These are phyloP conservation scores for Nanorana parkeri DNA, from an alignment of 2,113 vertebrate species.

Conservation along the genomic window DNA sequence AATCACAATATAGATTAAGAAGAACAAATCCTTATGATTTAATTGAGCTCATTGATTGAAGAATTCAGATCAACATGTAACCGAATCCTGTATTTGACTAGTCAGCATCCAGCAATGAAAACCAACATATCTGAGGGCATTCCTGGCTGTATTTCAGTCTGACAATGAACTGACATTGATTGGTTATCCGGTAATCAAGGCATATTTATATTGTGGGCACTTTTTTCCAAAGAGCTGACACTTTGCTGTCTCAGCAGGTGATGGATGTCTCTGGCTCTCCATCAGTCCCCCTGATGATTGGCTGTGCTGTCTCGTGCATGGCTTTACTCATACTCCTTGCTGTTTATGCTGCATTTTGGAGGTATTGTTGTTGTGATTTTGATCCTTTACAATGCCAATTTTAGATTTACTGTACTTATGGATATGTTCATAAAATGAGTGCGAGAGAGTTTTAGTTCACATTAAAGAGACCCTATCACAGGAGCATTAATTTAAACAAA, in stretches of 20 bases:
- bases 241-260: slow-evolving; percentile 70
- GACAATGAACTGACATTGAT: background rate
- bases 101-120: background rate
- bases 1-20: too few species aligned
- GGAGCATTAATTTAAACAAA: too few species aligned
- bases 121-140: background rate
- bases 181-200: background rate
- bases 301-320: slow-evolving; percentile 93
- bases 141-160: background rate
- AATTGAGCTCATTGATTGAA: too few species aligned
- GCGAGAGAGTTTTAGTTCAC: too few species aligned
- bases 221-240: slow-evolving; percentile 5
- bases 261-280: slow-evolving; percentile 89
- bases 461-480: too few species aligned
- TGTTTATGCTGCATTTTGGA: slow-evolving; percentile 97
- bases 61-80: background rate
- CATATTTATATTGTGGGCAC: background rate
- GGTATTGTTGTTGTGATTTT: slow-evolving; percentile 71
- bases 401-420: too few species aligned
- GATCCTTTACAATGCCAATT: too few species aligned
- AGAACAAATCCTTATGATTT: too few species aligned
- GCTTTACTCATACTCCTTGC: slow-evolving; percentile 92
- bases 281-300: slow-evolving; percentile 94
- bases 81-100: background rate
- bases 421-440: too few species aligned